These are phyloP conservation scores for Stegostoma tigrinum DNA, from an alignment of 2,113 vertebrate species.

Conservation along the genomic window DNA sequence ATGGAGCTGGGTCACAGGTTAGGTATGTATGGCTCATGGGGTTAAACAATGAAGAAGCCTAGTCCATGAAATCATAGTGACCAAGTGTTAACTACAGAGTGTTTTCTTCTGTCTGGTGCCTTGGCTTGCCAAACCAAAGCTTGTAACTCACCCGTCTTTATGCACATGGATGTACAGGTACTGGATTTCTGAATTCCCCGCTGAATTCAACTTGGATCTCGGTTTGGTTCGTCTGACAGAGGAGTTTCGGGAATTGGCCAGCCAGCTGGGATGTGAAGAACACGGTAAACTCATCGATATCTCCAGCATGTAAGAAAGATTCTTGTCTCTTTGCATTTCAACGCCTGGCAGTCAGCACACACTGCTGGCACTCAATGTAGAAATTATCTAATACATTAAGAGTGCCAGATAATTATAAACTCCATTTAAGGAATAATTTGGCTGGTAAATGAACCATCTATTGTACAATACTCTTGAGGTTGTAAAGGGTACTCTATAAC, in stretches of 20 bases:
- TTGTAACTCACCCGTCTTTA: background rate
- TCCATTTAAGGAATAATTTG: too few relatives aligned
- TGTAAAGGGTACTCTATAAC: background rate
- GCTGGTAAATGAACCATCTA: too few relatives aligned
- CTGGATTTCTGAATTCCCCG: slow-evolving; percentile 94
- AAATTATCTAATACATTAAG: background rate
- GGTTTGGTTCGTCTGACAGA: slow-evolving; percentile 83
- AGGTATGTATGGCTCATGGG: background rate
- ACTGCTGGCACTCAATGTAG: background rate
- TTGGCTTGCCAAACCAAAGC: background rate
- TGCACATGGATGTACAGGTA: slow-evolving; percentile 62
- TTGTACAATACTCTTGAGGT: background rate
- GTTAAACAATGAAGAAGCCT: too few relatives aligned
- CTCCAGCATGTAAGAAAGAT: slow-evolving; percentile 82
- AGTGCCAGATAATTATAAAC: background rate
- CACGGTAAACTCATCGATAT: slow-evolving; percentile 90
- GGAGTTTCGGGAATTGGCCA: slow-evolving; percentile 80
- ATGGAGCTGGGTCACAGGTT: background rate
- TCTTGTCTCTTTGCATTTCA: background rate
- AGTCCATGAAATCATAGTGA: background rate
- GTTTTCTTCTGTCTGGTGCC: background rate
- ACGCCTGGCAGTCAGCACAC: background rate
- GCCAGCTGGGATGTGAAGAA: slow-evolving; percentile 74
- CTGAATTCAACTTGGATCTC: slow-evolving; percentile 92
- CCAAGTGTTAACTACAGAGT: background rate